Conservation (phyloP, 35 echinoderm and acorn worm genomes). For the Heliocidaris erythrogramma region DNA sequence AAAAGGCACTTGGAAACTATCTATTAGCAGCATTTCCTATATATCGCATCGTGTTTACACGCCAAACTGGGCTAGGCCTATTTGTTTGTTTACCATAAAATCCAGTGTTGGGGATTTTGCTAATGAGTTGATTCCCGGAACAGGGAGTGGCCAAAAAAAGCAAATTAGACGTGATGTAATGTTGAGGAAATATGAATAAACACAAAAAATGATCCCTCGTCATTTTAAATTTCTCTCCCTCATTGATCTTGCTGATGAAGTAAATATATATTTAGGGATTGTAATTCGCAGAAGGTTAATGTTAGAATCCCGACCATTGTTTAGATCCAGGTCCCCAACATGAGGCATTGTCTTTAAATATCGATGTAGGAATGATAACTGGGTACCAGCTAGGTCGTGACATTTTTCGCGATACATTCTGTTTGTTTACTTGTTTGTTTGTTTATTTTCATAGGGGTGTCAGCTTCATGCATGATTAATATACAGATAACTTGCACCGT, state of each 20-base stretch:
- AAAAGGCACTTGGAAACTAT: neutral
- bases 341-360: too few species aligned
- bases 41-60: neutral
- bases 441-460: too few species aligned
- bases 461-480: too few species aligned
- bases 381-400: too few species aligned
- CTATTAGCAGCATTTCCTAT: neutral
- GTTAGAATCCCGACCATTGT: too few species aligned
- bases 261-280: too few species aligned
- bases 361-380: too few species aligned
- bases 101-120: neutral
- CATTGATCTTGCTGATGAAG: neutral
- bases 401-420: too few species aligned
- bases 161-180: neutral
- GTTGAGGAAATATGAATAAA: neutral
- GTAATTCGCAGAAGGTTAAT: too few species aligned
- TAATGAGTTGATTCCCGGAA: constrained; percentile 10
- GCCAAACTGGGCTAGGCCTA: neutral
- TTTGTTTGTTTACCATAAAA: neutral
- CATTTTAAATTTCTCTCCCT: neutral
- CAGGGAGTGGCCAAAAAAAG: neutral
- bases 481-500: too few species aligned
- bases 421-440: too few species aligned
- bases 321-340: too few species aligned
- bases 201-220: neutral